Conservation (phyloP, 2,888 invertebrate genomes). For the Oscheius sp. region DNA sequence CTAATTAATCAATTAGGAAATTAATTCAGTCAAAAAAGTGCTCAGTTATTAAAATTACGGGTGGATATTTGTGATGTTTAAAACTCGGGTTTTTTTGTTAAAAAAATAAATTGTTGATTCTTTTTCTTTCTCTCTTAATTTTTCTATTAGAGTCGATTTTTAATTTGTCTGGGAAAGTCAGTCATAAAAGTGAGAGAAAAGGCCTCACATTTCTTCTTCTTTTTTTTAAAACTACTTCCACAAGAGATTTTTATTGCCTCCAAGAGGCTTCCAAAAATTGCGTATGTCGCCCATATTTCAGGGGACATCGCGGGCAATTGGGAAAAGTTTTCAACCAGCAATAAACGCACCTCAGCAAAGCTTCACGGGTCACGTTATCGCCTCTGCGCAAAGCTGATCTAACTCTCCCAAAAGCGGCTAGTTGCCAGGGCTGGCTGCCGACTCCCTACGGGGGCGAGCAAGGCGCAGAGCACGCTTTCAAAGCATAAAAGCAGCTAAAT, state of each 20-base stretch:
- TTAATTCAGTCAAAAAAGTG: too few species aligned
- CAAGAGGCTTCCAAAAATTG: constrained; percentile 26
- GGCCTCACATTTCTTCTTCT: too few species aligned
- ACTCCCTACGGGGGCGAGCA: not conserved
- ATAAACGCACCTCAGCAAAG: constrained; percentile 65
- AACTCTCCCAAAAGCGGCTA: not conserved
- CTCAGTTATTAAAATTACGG: too few species aligned
- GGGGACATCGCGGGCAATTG: constrained; percentile 54
- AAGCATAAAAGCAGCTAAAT: too few species aligned
- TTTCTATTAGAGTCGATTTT: too few species aligned
- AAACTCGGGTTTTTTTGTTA: not conserved
- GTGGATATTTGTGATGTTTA: not conserved
- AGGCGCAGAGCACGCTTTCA: too few species aligned
- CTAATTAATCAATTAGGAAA: not conserved
- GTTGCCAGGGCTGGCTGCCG: not conserved
- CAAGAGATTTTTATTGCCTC: constrained; percentile 14
- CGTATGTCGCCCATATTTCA: constrained; percentile 31
- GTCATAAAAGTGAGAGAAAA: too few species aligned
- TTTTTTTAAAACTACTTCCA: too few species aligned
- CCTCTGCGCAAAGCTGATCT: constrained; percentile 56
- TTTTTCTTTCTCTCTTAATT: not conserved
- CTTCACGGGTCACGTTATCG: constrained; percentile 66
- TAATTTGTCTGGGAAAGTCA: too few species aligned
- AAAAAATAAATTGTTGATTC: not conserved
- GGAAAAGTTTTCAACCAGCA: constrained; percentile 66